Evolutionary conservation across 2,113 vertebrate genomes (phyloP), one percentile per base, ranked within the genome.

Genomic region (Cisticola juncidis): DNA sequence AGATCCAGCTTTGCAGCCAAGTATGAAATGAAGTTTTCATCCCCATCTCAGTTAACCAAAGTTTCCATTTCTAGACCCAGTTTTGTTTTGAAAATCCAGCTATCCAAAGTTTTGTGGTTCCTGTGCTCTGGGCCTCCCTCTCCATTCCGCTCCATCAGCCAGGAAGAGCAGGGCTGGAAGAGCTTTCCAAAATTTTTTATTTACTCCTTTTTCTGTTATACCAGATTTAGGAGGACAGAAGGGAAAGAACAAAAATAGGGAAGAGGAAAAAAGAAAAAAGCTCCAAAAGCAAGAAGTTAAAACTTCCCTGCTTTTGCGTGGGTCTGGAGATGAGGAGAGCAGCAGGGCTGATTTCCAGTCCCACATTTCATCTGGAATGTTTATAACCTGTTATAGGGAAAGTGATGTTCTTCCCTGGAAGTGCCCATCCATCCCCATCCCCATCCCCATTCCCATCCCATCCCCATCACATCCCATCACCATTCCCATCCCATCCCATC

Each of bases 61-160:
- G 66, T 91, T 95, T 92, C 76, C 76, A 81, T 86, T 95, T 95
- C 91, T 66, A 83, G 74, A 51, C 80, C 15, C 14, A 3, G 9
- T 88, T 77, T 61, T 81, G n/a, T 65, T 88, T 64, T 65, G 76
- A 88, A 86, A 90, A 88, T 61, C 82, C 74, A 85, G 17, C 70
- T 44, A 20, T 71, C 68, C 80, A 70, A 73, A 86, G 29, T 2
- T 6, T 36, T 86, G 94, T 61, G 81, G 83, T 86, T 92, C 56
- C 56, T 69, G 40, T 11, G 40, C 57, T 44, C 79, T 51, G 51
- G 25, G 76, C 62, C 76, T 88, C 86, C 50, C 18, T 12, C 35
- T 91, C 69, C 35, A 7, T 62, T 83, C 88, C 42, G 0, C 50
- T 70, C 38, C 29, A 12, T 17, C 20, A 86, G 72, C 81, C 86